Conservation (phyloP, 2,113 vertebrate genomes). For the Protomyctophum bolini region DNA sequence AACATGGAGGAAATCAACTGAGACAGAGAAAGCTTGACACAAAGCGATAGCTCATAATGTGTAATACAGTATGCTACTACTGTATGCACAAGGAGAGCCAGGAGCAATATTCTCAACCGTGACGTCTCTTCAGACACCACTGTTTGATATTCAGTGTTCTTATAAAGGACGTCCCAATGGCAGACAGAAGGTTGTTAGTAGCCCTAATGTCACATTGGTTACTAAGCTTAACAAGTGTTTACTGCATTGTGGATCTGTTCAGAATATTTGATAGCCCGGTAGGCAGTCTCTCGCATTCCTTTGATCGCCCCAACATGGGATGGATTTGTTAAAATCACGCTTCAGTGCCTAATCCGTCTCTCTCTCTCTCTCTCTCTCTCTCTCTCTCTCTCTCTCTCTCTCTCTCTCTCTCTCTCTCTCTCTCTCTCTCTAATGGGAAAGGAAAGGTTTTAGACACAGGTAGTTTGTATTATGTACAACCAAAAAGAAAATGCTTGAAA, state of each 20-base stretch:
- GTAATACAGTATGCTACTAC: no score
- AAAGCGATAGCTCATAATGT: background rate
- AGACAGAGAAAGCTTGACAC: background rate
- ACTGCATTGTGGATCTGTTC: conserved; percentile 1
- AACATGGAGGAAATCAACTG: conserved; percentile 3
- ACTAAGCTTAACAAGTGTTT: conserved; percentile 17
- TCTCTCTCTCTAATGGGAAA: conserved; percentile 56
- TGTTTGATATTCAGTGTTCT: background rate
- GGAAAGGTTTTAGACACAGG: background rate
- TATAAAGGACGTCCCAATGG: background rate
- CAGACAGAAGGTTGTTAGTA: conserved; percentile 7
- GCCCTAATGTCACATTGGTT: background rate
- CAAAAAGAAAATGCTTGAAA: no score
- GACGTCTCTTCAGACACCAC: background rate
- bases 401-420: conserved; percentile 36
- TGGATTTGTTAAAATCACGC: conserved; percentile 70
- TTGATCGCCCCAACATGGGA: conserved; percentile 37
- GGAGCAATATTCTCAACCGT: background rate
- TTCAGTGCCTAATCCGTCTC: conserved; percentile 59
- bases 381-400: conserved; percentile 16
- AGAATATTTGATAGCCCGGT: conserved; percentile 7
- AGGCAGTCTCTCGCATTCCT: conserved; percentile 26
- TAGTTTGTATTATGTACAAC: no score
- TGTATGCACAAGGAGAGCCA: no score
- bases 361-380: conserved; percentile 54